Evolutionary conservation across 2,797 vertebrate species (phyloP), one percentile per base, ranked within the genome.

Genomic region (Myioborus melanocephalus): DNA sequence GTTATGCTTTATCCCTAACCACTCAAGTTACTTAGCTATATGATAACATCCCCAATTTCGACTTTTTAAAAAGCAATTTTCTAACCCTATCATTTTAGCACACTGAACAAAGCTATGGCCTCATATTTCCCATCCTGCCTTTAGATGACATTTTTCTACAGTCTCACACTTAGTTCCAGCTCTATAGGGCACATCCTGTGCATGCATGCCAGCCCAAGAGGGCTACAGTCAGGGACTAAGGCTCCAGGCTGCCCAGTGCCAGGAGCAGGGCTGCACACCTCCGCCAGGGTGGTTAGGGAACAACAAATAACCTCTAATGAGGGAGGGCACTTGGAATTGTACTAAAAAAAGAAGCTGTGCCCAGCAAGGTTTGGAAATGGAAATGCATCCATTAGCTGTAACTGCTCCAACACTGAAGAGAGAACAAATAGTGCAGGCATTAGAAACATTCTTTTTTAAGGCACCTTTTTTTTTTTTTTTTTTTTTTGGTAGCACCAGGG

Each of bases 101-200:
- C 0, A 0, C 14, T 3, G 3, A 39, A 15, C 17, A 68, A 39
- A 4, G 37, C n/a, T 49, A 2, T 30, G 53, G 50, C 32, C 20
- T 71, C 1, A 0, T 23, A 14, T 9, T 53, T 37, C 26, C 28
- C 34, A 68, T 49, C 10, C 37, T 59, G 34, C 26, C 43, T 71
- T 64, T 44, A 27, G 41, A 3, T 14, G 8, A 34, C 9, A 21
- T 1, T 24, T 77, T 76, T 50, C 47, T n/a, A 5, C 3, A 12
- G 12, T 15, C 39, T 43, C 14, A 47, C 24, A 5, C 39, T 55
- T 11, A 15, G 27, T 12, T 17, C 15, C 2, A 75, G 46, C 13
- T 50, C 1, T 39, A 30, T 26, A 66, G 30, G 30, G 17, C 8
- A 43, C 35, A 27, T 59, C 26, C 20, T 14, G 12, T 5, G 12